Evolutionary conservation across 2,888 invertebrate species (phyloP).

Genomic region (Chorisops tibialis): DNA sequence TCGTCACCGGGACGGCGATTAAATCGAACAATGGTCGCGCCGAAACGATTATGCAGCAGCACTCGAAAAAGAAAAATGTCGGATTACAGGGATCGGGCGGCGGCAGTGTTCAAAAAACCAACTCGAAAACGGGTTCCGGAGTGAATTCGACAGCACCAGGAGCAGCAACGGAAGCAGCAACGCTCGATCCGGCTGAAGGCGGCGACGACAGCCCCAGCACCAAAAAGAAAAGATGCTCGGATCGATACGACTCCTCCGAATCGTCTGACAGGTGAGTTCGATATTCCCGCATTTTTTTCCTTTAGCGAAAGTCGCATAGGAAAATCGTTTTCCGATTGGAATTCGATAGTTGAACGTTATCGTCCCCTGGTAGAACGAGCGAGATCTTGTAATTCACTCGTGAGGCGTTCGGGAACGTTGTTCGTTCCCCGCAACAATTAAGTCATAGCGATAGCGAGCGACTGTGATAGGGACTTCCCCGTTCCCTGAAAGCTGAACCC

Average conservation of each 20-base stretch:
- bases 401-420: too few relatives aligned
- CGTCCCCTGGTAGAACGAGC: too few relatives aligned
- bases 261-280: constrained; percentile 83
- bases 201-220: constrained; percentile 64
- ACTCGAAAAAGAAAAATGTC: constrained; percentile 1
- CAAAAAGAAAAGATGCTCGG: constrained; percentile 81
- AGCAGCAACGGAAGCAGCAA: background rate
- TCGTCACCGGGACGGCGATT: background rate
- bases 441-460: too few relatives aligned
- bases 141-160: constrained; percentile 13
- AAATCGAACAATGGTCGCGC: constrained; percentile 6
- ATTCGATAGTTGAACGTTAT: too few relatives aligned
- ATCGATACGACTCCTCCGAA: constrained; percentile 91
- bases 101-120: background rate
- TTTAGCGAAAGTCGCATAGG: too few relatives aligned
- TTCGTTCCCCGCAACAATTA: too few relatives aligned
- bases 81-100: background rate
- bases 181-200: constrained; percentile 38
- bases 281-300: too few relatives aligned
- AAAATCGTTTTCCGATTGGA: too few relatives aligned
- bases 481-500: too few relatives aligned
- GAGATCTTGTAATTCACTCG: too few relatives aligned
- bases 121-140: constrained; percentile 15
- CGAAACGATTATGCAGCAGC: constrained; percentile 8
- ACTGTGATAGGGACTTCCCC: too few relatives aligned